Evolutionary conservation across 2,888 invertebrate genomes (phyloP), one percentile per base, ranked within the genome.

Genomic region (Ceramica pisi): DNA sequence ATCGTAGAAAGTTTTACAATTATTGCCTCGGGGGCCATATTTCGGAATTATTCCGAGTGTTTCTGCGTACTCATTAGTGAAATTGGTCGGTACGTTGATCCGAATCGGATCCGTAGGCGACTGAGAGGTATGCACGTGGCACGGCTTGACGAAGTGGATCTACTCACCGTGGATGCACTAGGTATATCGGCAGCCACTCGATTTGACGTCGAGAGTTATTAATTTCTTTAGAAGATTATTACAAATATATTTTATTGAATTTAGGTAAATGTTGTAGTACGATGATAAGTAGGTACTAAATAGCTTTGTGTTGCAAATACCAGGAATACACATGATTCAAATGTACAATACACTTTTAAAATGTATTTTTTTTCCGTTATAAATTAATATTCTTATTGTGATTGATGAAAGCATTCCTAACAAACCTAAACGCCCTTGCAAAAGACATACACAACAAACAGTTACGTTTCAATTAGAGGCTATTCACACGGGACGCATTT

Each of bases 11-110:
- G 82, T 84, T 79, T 70, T 77, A 70, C 59, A 74, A 73, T 73
- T 66, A 62, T 67, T 56, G 74, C 80, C 74, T 50, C 51, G 51
- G 70, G 70, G 67, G 38, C 38, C 46, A 70, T 80, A 76, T 80
- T 73, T 83, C 55, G 67, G 62, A 71, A 74, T 82, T 78, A 82
- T 83, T 84, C 78, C 41, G 72, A 77, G 71, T 76, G 59, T 56
- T 70, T 84, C 74, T 75, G 72, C 71, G 82, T 73, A 83, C 79
- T 90, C 88, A 90, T 90, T 91, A 90, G 89, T 88, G 87, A 89
- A 90, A 90, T 90, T 90, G 88, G 84, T 79, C 60, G 70, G 75
- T 76, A 55, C 55, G 66, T 60, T 48, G 55, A 63, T 81, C 55
- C 10, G 60, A 66, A 55, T 85, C 62, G 48, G 59, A 68, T 73